Percentiles rank a stretch among this genome's conserved stretches.
These are phyloP conservation scores for Leptinotarsa texana DNA, from an alignment of 1,140 invertebrate genomes.

Conservation along the genomic window DNA sequence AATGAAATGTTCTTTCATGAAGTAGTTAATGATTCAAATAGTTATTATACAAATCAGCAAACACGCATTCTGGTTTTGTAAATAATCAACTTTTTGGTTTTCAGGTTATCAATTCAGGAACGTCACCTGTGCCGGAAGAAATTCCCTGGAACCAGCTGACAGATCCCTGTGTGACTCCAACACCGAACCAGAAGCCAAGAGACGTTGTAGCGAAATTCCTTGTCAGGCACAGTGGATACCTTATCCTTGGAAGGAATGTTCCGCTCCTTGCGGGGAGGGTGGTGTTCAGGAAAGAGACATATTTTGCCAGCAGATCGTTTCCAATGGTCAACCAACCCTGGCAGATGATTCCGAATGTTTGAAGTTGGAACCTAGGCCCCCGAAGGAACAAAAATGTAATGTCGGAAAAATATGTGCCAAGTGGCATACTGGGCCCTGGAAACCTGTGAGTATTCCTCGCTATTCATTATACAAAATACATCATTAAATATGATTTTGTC, in stretches of 20 bases:
- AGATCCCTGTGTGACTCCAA: slow-evolving; percentile 77
- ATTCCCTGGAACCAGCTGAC: slow-evolving; percentile 70
- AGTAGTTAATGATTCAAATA: no score
- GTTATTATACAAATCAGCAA: neutral
- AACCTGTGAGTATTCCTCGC: slow-evolving; percentile 66
- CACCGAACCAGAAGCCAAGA: slow-evolving; percentile 67
- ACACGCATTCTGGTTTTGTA: neutral
- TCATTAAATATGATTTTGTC: no score
- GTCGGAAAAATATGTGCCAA: slow-evolving; percentile 75
- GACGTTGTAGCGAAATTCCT: slow-evolving; percentile 74
- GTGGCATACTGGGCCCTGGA: slow-evolving; percentile 85
- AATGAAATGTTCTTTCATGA: no score
- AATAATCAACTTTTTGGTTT: slow-evolving; percentile 21
- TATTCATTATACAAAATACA: no score
- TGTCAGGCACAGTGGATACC: slow-evolving; percentile 85
- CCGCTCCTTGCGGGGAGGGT: slow-evolving; percentile 76
- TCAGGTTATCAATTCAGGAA: slow-evolving; percentile 73
- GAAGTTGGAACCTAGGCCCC: slow-evolving; percentile 69
- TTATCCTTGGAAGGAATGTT: slow-evolving; percentile 83
- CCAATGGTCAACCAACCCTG: slow-evolving; percentile 65
- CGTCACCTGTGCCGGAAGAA: slow-evolving; percentile 72
- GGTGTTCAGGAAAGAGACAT: slow-evolving; percentile 72
- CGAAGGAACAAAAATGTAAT: slow-evolving; percentile 74
- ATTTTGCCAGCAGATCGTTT: slow-evolving; percentile 76
- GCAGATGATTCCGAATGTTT: slow-evolving; percentile 77